A percentile compares a stretch with the other conserved stretches of the same genome.
These are phyloP conservation scores for Aegithalos caudatus DNA, from an alignment of 2,113 vertebrate species.

Conservation along the genomic window DNA sequence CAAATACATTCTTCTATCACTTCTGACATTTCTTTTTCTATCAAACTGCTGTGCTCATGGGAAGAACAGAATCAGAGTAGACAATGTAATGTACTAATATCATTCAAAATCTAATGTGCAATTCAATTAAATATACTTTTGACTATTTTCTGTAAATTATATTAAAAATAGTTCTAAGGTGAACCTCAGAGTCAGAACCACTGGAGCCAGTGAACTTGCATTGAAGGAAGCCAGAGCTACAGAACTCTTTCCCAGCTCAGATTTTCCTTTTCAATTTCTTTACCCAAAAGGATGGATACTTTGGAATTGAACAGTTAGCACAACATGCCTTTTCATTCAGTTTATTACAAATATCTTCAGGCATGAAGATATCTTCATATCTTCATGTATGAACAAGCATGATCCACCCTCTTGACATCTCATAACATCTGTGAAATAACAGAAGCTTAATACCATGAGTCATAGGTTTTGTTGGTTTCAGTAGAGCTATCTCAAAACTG, in stretches of 20 bases:
- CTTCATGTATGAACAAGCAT: not conserved
- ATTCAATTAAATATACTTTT: not conserved
- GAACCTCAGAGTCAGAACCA: not conserved
- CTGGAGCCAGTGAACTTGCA: not conserved
- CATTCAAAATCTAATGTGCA: not conserved
- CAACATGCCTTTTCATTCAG: not conserved
- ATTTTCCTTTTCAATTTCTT: not conserved
- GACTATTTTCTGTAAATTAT: not conserved
- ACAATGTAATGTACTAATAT: not conserved
- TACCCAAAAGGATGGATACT: not conserved
- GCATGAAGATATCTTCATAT: too few species aligned
- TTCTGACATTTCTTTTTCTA: not conserved
- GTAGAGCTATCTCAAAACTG: not conserved
- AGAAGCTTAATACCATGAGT: not conserved
- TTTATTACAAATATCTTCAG: not conserved
- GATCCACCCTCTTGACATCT: not conserved
- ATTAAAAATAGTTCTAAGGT: not conserved
- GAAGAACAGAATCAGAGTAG: not conserved
- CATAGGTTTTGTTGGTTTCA: not conserved
- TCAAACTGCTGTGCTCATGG: not conserved
- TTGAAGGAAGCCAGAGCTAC: not conserved
- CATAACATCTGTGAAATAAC: not conserved
- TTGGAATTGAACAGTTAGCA: not conserved
- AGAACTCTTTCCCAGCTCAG: not conserved
- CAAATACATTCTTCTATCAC: not conserved